Percentiles rank a stretch among this genome's conserved stretches.
These are phyloP conservation scores for Neolamprologus kungweensis DNA, from an alignment of 2,113 vertebrate species.

Conservation along the genomic window DNA sequence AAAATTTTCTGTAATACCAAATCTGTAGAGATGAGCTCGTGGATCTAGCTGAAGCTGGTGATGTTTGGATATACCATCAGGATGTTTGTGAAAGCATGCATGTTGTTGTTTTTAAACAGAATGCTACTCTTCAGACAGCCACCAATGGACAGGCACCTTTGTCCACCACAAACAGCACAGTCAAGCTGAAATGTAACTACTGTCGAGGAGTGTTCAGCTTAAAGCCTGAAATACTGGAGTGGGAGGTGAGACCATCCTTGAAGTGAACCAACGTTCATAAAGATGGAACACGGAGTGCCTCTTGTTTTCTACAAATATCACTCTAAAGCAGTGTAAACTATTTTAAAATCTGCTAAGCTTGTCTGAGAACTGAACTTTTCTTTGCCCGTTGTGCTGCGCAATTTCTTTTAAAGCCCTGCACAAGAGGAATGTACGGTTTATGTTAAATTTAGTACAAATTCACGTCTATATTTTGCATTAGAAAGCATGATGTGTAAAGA, in stretches of 20 bases:
- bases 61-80: neutral
- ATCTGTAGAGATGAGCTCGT: neutral
- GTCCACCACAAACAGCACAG: constrained; percentile 69
- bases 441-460: neutral
- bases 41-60: neutral
- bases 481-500: neutral
- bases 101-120: constrained; percentile 56
- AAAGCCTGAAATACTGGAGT: constrained; percentile 92
- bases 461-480: neutral
- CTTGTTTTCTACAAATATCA: neutral
- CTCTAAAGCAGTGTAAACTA: neutral
- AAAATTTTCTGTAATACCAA: neutral
- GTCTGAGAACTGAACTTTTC: neutral
- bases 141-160: constrained; percentile 83
- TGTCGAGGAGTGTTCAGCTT: constrained; percentile 89
- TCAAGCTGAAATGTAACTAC: constrained; percentile 95
- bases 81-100: neutral
- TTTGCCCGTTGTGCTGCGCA: neutral
- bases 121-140: constrained; percentile 81
- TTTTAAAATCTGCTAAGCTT: neutral
- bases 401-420: neutral
- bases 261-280: neutral
- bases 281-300: neutral
- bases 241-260: constrained; percentile 82
- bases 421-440: neutral